Conservation (phyloP, 2,113 vertebrate genomes). For the Thermophis baileyi region DNA sequence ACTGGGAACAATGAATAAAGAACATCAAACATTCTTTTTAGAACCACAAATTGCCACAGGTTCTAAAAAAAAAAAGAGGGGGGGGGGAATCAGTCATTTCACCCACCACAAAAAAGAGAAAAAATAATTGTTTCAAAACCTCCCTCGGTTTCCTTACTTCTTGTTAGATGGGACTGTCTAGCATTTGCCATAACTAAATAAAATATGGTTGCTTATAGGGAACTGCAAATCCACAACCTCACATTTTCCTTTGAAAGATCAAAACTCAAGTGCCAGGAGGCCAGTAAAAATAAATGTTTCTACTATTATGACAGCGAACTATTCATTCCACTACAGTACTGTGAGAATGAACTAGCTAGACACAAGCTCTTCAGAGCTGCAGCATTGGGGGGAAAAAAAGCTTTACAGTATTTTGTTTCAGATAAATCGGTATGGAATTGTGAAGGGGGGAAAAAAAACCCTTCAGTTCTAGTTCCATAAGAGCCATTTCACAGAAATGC, state of each 20-base stretch:
- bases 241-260: not conserved
- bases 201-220: not conserved
- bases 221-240: not conserved
- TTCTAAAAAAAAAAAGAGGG: not conserved
- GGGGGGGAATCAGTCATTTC: not conserved
- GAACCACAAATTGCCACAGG: not conserved
- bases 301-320: not conserved
- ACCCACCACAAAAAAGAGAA: not conserved
- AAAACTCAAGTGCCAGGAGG: not conserved
- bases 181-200: not conserved
- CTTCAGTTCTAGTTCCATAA: not conserved
- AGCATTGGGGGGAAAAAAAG: not conserved
- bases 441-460: rapidly evolving
- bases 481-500: not conserved
- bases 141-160: not conserved
- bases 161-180: not conserved
- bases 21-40: not conserved
- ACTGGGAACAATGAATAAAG: not conserved
- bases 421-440: not conserved
- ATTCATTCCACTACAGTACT: not conserved
- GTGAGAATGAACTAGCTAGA: not conserved
- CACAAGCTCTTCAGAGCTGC: not conserved
- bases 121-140: not conserved
- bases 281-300: not conserved
- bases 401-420: not conserved